Conservation (phyloP, 37 sponge, comb jelly and placozoan species). For the Chondrosia reniformis region DNA sequence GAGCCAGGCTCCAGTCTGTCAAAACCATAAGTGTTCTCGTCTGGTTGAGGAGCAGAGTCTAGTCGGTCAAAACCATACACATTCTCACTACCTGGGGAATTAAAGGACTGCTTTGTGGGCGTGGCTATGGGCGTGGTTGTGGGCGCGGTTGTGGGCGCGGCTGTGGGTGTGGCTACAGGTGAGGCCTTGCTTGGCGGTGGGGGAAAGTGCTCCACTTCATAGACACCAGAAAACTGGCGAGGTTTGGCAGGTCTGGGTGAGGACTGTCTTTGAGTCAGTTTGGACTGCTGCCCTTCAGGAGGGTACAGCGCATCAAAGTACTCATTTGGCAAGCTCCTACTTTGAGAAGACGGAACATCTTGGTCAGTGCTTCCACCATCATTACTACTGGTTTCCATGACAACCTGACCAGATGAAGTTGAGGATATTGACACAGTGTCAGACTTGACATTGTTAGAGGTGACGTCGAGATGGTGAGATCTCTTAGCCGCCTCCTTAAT, state of each 20-base stretch:
- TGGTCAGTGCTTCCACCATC: background rate
- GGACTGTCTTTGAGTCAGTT: too few species aligned
- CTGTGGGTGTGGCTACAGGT: background rate
- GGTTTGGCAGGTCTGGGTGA: background rate
- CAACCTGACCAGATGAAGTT: background rate
- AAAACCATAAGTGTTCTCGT: background rate
- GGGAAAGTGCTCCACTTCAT: too few species aligned
- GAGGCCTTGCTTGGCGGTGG: background rate
- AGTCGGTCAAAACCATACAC: slow-evolving; percentile 21
- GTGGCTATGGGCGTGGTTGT: too few species aligned
- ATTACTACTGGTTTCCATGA: background rate
- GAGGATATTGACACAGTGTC: slow-evolving; percentile 1
- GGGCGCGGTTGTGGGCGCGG: background rate
- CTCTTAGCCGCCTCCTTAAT: background rate
- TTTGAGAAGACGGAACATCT: background rate
- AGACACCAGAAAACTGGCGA: too few species aligned
- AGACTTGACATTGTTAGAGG: background rate
- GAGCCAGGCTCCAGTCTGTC: background rate
- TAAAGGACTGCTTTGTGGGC: too few species aligned
- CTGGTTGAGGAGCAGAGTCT: background rate
- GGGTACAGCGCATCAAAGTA: background rate
- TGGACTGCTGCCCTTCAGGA: too few species aligned
- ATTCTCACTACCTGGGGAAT: background rate
- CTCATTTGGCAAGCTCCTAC: background rate
- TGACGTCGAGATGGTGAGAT: background rate